phyloP scores from a whole-genome alignment of 2,113 vertebrate species.

The Poicephalus gulielmi region DNA sequence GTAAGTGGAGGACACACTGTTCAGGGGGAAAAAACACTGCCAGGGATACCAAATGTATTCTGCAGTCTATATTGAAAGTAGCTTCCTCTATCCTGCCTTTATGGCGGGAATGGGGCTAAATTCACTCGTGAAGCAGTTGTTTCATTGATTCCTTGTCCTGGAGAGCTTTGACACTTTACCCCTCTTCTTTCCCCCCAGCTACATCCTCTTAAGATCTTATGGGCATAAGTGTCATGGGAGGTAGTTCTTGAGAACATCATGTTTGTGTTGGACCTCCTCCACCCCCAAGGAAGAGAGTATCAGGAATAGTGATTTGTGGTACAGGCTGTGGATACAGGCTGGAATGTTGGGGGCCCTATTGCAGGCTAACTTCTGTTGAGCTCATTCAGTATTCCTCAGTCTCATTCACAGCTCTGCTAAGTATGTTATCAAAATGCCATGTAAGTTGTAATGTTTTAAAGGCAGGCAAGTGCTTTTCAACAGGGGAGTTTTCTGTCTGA shows the following conservation, averaged over 20 bases:
- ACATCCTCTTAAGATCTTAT: neutral
- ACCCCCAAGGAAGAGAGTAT: neutral
- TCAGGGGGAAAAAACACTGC: neutral
- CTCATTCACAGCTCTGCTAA: neutral
- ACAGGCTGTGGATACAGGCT: neutral
- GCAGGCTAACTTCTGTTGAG: neutral
- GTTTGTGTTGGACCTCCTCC: neutral
- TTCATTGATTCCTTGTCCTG: neutral
- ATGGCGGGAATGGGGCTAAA: neutral
- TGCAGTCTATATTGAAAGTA: neutral
- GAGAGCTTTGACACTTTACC: neutral
- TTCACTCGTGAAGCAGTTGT: neutral
- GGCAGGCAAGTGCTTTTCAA: neutral
- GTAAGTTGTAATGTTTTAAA: neutral
- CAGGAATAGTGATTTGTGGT: neutral
- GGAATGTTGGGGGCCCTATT: rapidly evolving
- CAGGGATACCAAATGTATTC: neutral
- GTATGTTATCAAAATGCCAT: neutral
- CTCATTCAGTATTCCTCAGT: neutral
- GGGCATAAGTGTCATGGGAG: neutral
- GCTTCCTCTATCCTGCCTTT: neutral
- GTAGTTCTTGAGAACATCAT: neutral
- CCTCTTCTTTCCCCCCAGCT: neutral
- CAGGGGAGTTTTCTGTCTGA: neutral
- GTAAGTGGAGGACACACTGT: neutral